These are phyloP conservation scores for Himantopus leucocephalus DNA, from an alignment of 2,113 vertebrate genomes.

Conservation along the genomic window DNA sequence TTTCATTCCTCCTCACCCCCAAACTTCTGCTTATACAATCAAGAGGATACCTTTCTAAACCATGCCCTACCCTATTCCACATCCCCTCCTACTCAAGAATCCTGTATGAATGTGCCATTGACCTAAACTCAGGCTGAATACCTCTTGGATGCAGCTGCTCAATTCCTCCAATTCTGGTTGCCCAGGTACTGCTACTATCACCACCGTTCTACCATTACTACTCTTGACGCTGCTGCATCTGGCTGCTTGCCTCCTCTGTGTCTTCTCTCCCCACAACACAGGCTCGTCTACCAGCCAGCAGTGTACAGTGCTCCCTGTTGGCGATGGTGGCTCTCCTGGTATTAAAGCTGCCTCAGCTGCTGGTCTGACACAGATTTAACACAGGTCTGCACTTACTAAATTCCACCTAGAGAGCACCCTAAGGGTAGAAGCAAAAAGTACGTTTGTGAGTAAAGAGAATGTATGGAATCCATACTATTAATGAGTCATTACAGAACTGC, in stretches of 20 bases:
- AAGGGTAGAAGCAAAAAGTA: neutral
- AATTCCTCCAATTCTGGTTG: neutral
- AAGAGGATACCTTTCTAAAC: neutral
- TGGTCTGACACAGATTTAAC: neutral
- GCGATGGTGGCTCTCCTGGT: neutral
- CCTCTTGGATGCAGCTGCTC: neutral
- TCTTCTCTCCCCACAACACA: neutral
- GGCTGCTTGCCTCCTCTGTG: neutral
- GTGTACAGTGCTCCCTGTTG: neutral
- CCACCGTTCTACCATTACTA: neutral
- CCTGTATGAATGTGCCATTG: fast-evolving
- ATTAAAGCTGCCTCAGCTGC: neutral
- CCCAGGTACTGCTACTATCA: neutral
- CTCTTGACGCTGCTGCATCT: neutral
- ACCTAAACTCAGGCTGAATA: neutral
- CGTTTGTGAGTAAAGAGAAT: neutral
- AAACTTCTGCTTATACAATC: neutral
- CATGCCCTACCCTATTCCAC: neutral
- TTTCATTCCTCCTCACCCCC: neutral
- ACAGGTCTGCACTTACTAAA: neutral
- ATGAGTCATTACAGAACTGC: neutral
- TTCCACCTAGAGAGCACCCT: neutral
- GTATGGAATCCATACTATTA: neutral
- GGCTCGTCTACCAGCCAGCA: neutral
- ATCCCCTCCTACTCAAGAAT: neutral